phyloP scores from a whole-genome alignment of 1,140 invertebrate species.

The Cheumatopsyche charites region DNA sequence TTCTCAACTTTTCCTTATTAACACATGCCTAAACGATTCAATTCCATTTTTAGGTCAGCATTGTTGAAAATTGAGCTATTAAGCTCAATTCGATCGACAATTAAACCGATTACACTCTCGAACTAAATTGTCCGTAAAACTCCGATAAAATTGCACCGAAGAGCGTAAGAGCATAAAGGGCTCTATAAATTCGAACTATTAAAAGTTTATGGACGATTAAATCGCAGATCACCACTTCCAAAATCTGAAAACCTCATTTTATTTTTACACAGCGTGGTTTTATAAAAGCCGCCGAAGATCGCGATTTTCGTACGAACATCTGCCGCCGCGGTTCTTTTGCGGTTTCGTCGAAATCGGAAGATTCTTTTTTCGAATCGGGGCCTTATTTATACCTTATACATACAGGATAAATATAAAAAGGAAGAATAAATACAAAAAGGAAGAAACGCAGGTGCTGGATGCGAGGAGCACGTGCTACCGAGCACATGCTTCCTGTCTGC shows the following conservation, averaged over 20 bases:
- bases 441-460: conserved; percentile 40
- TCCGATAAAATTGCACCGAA: conserved; percentile 1
- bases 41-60: too few relatives aligned
- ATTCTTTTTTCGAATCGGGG: neutral
- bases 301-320: neutral
- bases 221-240: neutral
- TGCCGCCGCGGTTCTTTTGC: conserved; percentile 5
- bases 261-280: too few relatives aligned
- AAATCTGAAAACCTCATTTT: too few relatives aligned
- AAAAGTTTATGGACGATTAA: neutral
- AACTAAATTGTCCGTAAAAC: too few relatives aligned
- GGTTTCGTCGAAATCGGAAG: neutral
- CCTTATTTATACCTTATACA: too few relatives aligned
- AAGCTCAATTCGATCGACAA: too few relatives aligned
- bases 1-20: too few relatives aligned
- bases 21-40: too few relatives aligned
- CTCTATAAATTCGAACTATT: neutral
- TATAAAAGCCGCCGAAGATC: too few relatives aligned
- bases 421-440: conserved; percentile 16
- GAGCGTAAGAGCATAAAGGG: neutral
- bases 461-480: conserved; percentile 42
- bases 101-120: too few relatives aligned
- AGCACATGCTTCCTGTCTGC: conserved; percentile 44
- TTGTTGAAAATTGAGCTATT: too few relatives aligned
- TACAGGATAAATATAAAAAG: neutral